phyloP scores from a whole-genome alignment of 2,888 invertebrate genomes.

The Drosophila borealis region DNA sequence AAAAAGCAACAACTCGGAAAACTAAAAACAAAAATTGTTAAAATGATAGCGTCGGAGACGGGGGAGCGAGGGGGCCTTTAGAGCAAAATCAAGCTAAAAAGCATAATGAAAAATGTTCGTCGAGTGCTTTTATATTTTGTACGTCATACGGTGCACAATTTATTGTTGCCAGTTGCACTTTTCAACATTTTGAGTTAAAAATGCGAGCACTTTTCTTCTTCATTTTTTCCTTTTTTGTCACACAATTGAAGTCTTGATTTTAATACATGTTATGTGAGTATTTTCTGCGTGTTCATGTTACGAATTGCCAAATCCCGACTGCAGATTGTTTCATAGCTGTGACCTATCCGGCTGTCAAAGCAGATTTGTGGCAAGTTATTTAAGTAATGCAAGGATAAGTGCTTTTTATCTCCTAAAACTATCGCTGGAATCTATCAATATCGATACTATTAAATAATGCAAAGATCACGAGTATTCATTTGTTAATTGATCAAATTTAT shows the following conservation, averaged over 20 bases:
- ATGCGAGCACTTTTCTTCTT: neutral
- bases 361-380: constrained; percentile 1
- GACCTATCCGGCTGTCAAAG: neutral
- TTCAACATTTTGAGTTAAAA: constrained; percentile 23
- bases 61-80: neutral
- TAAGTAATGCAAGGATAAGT: neutral
- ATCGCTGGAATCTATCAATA: too few species aligned
- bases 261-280: constrained; percentile 39
- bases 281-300: neutral
- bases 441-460: too few species aligned
- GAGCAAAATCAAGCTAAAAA: constrained; percentile 18
- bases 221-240: constrained; percentile 27
- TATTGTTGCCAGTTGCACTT: constrained; percentile 54
- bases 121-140: constrained; percentile 55
- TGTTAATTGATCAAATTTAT: too few species aligned
- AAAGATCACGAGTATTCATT: too few species aligned
- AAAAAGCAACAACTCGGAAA: constrained; percentile 42
- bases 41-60: constrained; percentile 1
- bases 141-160: constrained; percentile 65
- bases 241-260: constrained; percentile 34
- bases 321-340: neutral
- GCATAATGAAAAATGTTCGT: constrained; percentile 65
- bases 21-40: constrained; percentile 39
- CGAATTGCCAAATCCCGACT: constrained; percentile 8
- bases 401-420: too few species aligned